Evolutionary conservation across 1,140 invertebrate species (phyloP), one percentile per base, ranked within the genome.

Genomic region (Ylistrum balloti): DNA sequence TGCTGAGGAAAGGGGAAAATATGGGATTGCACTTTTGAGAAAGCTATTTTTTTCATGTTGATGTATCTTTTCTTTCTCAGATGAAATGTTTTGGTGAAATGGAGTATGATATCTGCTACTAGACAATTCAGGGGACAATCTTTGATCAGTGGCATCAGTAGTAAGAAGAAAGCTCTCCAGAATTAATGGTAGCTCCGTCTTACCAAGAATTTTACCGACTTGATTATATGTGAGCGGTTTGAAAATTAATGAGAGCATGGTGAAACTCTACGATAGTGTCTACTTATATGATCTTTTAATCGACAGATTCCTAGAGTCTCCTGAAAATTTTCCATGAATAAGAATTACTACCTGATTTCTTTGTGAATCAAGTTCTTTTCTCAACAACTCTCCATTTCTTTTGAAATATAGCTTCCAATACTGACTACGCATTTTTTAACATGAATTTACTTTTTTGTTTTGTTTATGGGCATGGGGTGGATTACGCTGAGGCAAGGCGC

Each of bases 331-430:
- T 74, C 56, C n/a, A 74, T 74, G 56, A 74, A 74, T 74, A 74
- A 74, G 28, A 74, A 74, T 74, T 74, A 74, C 56, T n/a, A 74
- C 56, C 56, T 74, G 56, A 74, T 74, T 74, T 74, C 56, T 74
- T 28, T n/a, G 56, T 11, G 28, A n/a, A 74, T 74, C 22, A 74
- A 74, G 45, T 74, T 74, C 28, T 28, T 74, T 28, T 74, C n/a
- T 74, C 56, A 28, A 17, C 22, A n/a, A 74, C 22, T 28, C 20
- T 74, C n/a, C 7, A n/a, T 74, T 28, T n/a, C 3, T n/a, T n/a
- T n/a, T 74, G 56, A 74, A 56, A 56, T 56, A 56, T 28, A 22
- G 28, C 5, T 28, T 11, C 22, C 1, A 45, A 17, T 45, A 74
- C 22, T 17, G 56, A 28, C 22, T 74, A n/a, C 28, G 56, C n/a